Evolutionary conservation across 2,797 vertebrate genomes (phyloP).

Genomic region (Microcaecilia unicolor): DNA sequence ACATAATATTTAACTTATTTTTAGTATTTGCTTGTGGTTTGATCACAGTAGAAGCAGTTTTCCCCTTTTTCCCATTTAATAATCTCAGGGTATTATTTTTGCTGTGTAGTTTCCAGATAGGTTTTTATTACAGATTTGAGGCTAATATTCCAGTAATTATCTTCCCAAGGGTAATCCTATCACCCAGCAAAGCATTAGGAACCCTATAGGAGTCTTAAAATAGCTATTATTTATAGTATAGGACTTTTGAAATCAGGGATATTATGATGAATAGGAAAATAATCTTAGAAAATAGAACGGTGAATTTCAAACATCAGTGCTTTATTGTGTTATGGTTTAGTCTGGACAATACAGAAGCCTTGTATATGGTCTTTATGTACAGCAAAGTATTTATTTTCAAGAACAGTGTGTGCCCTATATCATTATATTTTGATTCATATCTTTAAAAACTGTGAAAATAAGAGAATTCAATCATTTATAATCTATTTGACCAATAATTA

Average conservation of each 20-base stretch:
- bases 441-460: too few species aligned
- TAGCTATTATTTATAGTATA: constrained; percentile 18
- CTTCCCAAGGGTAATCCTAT: constrained; percentile 37
- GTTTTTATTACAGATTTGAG: constrained; percentile 21
- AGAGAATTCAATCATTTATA: too few species aligned
- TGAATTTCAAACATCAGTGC: not conserved
- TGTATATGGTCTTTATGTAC: constrained; percentile 14
- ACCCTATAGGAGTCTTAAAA: constrained; percentile 19
- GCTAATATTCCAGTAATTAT: constrained; percentile 30
- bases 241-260: not conserved
- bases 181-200: constrained; percentile 14
- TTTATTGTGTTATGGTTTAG: not conserved
- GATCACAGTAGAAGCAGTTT: not conserved
- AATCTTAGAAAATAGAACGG: constrained; percentile 2
- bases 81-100: not conserved
- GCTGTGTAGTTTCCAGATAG: constrained; percentile 11
- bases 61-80: not conserved
- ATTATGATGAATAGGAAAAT: not conserved
- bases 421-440: too few species aligned
- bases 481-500: too few species aligned
- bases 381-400: constrained; percentile 1
- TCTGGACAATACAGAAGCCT: constrained; percentile 22
- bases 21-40: constrained; percentile 1
- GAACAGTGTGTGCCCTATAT: not conserved
- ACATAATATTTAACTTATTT: constrained; percentile 17